Conservation (phyloP, 1,140 invertebrate species). For the Lerema accius region DNA sequence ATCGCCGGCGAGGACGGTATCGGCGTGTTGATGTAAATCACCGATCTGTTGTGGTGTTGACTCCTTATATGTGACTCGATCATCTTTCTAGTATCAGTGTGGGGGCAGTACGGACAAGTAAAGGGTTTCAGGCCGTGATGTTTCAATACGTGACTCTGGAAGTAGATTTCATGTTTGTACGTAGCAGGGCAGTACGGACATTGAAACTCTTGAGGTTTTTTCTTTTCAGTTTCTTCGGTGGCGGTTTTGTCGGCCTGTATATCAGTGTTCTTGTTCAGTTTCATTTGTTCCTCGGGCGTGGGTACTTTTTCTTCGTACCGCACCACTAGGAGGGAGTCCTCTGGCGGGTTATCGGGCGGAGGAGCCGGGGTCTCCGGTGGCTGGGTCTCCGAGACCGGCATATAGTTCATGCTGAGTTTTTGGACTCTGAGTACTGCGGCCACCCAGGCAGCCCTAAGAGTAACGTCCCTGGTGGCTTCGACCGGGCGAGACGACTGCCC, state of each 20-base stretch:
- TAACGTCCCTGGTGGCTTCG: conserved; percentile 51
- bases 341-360: conserved; percentile 29
- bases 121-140: conserved; percentile 58
- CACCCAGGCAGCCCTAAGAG: conserved; percentile 57
- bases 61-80: conserved; percentile 42
- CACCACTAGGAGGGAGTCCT: conserved; percentile 66
- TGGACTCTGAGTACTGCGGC: conserved; percentile 48
- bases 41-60: conserved; percentile 31
- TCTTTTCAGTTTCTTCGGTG: conserved; percentile 47
- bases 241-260: conserved; percentile 56
- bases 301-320: conserved; percentile 60
- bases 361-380: background rate
- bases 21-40: conserved; percentile 11
- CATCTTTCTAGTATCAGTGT: conserved; percentile 29
- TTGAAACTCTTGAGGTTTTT: background rate
- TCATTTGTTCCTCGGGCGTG: conserved; percentile 45
- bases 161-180: conserved; percentile 11
- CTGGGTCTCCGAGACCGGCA: conserved; percentile 1
- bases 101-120: conserved; percentile 51
- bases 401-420: conserved; percentile 43
- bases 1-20: conserved; percentile 32
- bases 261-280: conserved; percentile 31
- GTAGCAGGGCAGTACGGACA: conserved; percentile 51
- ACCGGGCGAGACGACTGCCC: conserved; percentile 45
- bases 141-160: conserved; percentile 46